These are phyloP conservation scores for Antitype chi DNA, from an alignment of 2,888 invertebrate genomes.

Conservation along the genomic window DNA sequence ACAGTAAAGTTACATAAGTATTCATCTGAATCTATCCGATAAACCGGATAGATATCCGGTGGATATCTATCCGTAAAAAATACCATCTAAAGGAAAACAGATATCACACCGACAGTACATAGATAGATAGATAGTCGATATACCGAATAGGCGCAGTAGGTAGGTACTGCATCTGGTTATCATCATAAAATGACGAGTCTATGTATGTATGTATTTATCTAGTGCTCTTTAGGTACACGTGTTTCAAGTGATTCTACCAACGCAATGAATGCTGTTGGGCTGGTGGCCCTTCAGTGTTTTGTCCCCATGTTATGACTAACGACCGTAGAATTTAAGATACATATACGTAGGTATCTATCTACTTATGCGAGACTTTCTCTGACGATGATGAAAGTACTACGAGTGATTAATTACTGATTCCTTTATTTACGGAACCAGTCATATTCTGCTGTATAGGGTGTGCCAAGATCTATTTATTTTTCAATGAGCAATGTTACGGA, in stretches of 20 bases:
- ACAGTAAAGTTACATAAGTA: too few relatives aligned
- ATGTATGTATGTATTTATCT: slow-evolving; percentile 3
- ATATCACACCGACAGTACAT: neutral
- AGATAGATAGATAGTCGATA: neutral
- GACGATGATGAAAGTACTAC: slow-evolving; percentile 34
- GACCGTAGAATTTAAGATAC: neutral
- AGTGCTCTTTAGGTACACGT: slow-evolving; percentile 8
- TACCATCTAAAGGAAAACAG: neutral
- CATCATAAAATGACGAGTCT: neutral
- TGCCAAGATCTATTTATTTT: slow-evolving; percentile 50
- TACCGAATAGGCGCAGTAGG: too few relatives aligned
- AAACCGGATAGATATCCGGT: too few relatives aligned
- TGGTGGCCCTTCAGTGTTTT: slow-evolving; percentile 24
- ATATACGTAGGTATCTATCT: too few relatives aligned
- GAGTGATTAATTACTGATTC: slow-evolving; percentile 33
- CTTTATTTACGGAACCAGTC: slow-evolving; percentile 20
- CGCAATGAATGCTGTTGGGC: slow-evolving; percentile 12
- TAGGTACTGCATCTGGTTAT: neutral
- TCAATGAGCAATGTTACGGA: slow-evolving; percentile 15
- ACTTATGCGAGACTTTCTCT: slow-evolving; percentile 23
- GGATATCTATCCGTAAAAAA: neutral
- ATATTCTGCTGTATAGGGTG: slow-evolving; percentile 24
- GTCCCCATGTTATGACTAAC: slow-evolving; percentile 43
- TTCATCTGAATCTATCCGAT: too few relatives aligned
- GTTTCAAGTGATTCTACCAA: slow-evolving; percentile 24